phyloP scores from a whole-genome alignment of 2,888 invertebrate species.

The Lithophane leautieri region DNA sequence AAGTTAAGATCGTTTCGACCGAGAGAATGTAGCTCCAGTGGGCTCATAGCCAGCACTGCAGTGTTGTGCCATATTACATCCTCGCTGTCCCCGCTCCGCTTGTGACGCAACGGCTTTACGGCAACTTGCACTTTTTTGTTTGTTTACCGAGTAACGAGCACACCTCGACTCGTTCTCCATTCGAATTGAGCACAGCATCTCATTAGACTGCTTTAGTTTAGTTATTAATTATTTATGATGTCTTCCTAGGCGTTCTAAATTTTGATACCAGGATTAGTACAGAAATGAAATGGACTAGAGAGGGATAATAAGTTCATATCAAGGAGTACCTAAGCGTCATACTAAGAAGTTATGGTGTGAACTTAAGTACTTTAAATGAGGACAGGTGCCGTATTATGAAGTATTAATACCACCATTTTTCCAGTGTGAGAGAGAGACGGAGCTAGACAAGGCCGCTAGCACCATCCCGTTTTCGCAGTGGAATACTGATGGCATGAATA shows the following conservation, averaged over 20 bases:
- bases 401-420: too few species aligned
- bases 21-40: slow-evolving; percentile 79
- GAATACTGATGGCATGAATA: too few species aligned
- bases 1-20: slow-evolving; percentile 82
- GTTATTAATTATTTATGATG: slow-evolving; percentile 6
- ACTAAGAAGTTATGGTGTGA: not conserved
- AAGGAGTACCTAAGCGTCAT: not conserved
- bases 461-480: too few species aligned
- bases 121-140: slow-evolving; percentile 78
- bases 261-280: not conserved
- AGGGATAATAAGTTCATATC: not conserved
- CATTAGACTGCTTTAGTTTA: slow-evolving; percentile 59
- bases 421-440: too few species aligned
- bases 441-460: too few species aligned
- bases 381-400: too few species aligned
- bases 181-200: slow-evolving; percentile 69
- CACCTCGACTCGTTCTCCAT: slow-evolving; percentile 63
- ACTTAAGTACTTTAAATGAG: not conserved
- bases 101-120: slow-evolving; percentile 76
- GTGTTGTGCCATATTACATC: slow-evolving; percentile 72
- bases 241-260: not conserved
- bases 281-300: not conserved
- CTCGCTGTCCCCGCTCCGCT: slow-evolving; percentile 72
- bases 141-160: slow-evolving; percentile 72
- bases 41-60: slow-evolving; percentile 72